Evolutionary conservation across 92 coral and sea anemone species (phyloP), one percentile per base, ranked within the genome.

Genomic region (Hydrozoanthus gracilis): DNA sequence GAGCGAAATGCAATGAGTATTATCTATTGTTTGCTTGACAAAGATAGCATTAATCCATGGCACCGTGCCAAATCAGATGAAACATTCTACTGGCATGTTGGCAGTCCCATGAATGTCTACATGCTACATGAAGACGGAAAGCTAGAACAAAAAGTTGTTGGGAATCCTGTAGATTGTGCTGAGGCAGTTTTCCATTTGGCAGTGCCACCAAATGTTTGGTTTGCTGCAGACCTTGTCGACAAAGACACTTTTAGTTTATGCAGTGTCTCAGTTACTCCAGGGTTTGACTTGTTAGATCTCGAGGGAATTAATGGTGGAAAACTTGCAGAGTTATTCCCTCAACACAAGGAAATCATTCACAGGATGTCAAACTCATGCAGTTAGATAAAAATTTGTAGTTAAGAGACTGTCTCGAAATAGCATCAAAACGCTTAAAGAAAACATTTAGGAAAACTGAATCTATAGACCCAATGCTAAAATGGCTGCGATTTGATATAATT

Each of bases 191-290:
- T 83, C 51, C 89, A 88, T 18, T 77, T 79, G 61, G 94, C 87
- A 35, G 86, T 96, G 6, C 98, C 95, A 8, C 91, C 91, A n/a
- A 92, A 93, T 45, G 79, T 91, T 46, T 96, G 98, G 98, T 96
- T 96, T 86, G 96, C 94, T 5, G 92, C 91, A 17, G 93, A 92
- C 79, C 89, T 94, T 56, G 74, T 79, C 13, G 91, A 87, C 46
- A 82, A 87, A 61, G 91, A 73, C 6, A 67, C 84, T 54, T 71
- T 50, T 75, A 65, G 91, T 70, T 15, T 91, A 92, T 16, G 88
- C 80, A 93, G 98, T 47, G 91, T 88, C 62, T 88, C 95, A 8
- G 95, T 91, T 0, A 86, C 93, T 2, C 98, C 98, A 2, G 98
- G 98, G 6, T 96, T 92, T 73, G 89, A 91, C 39, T 71, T 72